A percentile compares a stretch with the other conserved stretches of the same genome.
phyloP scores from a whole-genome alignment of 2,888 invertebrate genomes.

The Synanthedon tipuliformis region DNA sequence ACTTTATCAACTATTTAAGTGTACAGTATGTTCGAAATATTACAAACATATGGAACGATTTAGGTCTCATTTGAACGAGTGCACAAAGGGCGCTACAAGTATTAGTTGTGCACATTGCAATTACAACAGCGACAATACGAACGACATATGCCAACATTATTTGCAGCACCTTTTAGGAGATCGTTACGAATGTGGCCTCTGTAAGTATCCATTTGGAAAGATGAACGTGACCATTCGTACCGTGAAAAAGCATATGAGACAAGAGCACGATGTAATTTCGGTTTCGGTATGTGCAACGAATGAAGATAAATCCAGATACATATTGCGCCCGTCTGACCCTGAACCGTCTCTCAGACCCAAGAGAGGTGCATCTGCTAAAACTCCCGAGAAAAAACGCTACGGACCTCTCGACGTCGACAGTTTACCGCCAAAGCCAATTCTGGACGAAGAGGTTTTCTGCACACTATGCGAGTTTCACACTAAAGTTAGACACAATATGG shows the following conservation, averaged over 20 bases:
- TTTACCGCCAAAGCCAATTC: constrained; percentile 75
- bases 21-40: constrained; percentile 25
- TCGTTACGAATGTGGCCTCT: constrained; percentile 21
- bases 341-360: constrained; percentile 11
- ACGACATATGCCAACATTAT: constrained; percentile 27
- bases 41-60: constrained; percentile 10
- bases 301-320: neutral
- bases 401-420: constrained; percentile 73
- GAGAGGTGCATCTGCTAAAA: constrained; percentile 6
- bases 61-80: constrained; percentile 17
- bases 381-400: constrained; percentile 30
- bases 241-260: constrained; percentile 23
- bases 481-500: constrained; percentile 78
- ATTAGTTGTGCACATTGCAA: constrained; percentile 19
- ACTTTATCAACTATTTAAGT: constrained; percentile 15
- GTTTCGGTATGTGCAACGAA: neutral
- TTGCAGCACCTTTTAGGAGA: constrained; percentile 6
- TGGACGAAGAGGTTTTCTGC: constrained; percentile 72
- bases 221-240: constrained; percentile 6
- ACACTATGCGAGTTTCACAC: constrained; percentile 76
- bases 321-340: constrained; percentile 1
- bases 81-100: constrained; percentile 6
- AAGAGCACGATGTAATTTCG: constrained; percentile 14
- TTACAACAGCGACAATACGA: constrained; percentile 6
- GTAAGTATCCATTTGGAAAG: constrained; percentile 6